phyloP scores from a whole-genome alignment of 2,797 vertebrate genomes.

The Arrhamphus sclerolepis region DNA sequence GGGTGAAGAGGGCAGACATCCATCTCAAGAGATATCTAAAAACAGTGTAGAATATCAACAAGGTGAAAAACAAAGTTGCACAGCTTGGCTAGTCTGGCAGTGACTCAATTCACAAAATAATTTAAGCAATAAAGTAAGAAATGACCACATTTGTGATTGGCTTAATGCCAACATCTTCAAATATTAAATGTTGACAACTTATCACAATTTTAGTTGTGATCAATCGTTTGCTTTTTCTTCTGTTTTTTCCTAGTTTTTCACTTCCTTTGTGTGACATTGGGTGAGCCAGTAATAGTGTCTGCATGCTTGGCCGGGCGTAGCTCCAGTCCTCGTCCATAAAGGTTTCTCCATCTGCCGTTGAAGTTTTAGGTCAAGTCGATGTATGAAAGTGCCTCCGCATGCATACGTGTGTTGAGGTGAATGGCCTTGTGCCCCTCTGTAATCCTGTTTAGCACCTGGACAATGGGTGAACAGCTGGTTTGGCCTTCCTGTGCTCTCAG shows the following conservation, averaged over 20 bases:
- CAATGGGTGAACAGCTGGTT: slow-evolving; percentile 82
- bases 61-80: too few species aligned
- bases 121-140: too few species aligned
- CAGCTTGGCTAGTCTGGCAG: too few species aligned
- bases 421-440: slow-evolving; percentile 55
- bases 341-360: slow-evolving; percentile 40
- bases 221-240: too few species aligned
- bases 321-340: slow-evolving; percentile 27
- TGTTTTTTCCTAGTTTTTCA: too few species aligned
- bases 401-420: slow-evolving; percentile 20
- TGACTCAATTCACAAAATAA: too few species aligned
- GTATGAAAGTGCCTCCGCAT: slow-evolving; percentile 18
- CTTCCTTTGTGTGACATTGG: slow-evolving; percentile 10
- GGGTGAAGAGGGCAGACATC: background rate
- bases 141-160: too few species aligned
- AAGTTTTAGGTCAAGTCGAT: slow-evolving; percentile 56
- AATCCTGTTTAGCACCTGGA: slow-evolving; percentile 83
- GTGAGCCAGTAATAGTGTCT: slow-evolving; percentile 13
- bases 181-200: too few species aligned
- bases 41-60: too few species aligned
- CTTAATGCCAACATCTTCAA: too few species aligned
- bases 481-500: slow-evolving; percentile 43
- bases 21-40: too few species aligned
- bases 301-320: slow-evolving; percentile 30
- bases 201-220: too few species aligned